phyloP scores from a whole-genome alignment of 2,113 vertebrate genomes.

The Poicephalus meyeri region DNA sequence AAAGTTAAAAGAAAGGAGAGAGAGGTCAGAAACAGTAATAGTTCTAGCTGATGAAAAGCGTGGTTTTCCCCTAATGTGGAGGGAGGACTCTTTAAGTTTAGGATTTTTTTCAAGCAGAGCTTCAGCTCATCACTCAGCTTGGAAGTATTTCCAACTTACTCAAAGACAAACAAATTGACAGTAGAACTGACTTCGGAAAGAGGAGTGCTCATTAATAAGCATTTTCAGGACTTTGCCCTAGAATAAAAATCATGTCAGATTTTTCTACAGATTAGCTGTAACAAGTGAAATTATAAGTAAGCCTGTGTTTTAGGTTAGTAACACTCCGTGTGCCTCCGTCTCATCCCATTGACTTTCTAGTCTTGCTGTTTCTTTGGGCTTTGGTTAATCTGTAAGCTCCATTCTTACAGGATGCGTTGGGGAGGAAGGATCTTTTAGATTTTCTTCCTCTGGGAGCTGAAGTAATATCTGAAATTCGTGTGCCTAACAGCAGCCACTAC shows the following conservation, averaged over 20 bases:
- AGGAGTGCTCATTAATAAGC: background rate
- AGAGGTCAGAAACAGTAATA: background rate
- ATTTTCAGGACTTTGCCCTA: background rate
- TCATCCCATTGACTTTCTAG: background rate
- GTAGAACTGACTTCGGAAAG: background rate
- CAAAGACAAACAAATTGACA: background rate
- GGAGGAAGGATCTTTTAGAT: background rate
- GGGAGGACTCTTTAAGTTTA: background rate
- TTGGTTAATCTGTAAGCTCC: background rate
- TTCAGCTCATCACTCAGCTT: background rate
- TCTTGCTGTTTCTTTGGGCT: background rate
- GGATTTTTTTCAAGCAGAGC: background rate
- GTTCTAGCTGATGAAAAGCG: background rate
- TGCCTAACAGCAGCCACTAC: background rate
- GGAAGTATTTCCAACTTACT: background rate
- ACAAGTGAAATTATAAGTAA: background rate
- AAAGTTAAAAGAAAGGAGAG: background rate
- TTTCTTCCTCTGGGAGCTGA: background rate
- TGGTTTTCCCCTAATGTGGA: background rate
- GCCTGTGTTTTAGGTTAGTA: background rate
- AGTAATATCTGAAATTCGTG: background rate
- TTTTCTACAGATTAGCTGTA: background rate
- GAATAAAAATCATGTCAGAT: background rate
- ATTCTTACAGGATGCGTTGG: background rate
- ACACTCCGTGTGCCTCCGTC: background rate